Evolutionary conservation across 2,888 invertebrate species (phyloP).

Genomic region (Podabrus alpinus): DNA sequence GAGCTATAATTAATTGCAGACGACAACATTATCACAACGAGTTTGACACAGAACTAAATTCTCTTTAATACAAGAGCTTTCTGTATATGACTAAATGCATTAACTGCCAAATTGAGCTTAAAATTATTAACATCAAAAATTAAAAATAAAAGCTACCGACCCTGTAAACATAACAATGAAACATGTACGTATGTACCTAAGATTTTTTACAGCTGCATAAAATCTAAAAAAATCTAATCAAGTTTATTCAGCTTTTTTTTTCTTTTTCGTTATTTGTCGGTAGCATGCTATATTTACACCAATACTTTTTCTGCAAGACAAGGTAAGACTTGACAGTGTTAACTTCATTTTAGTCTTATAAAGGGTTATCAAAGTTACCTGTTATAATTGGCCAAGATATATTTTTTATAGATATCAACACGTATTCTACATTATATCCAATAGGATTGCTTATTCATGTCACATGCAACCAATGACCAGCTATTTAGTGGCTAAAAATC

Average conservation of each 20-base stretch:
- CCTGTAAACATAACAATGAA: too few species aligned
- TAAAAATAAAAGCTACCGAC: neutral
- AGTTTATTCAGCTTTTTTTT: too few species aligned
- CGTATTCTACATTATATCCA: neutral
- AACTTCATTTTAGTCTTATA: neutral
- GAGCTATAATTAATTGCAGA: conserved; percentile 40
- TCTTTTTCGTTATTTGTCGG: neutral
- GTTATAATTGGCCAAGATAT: neutral
- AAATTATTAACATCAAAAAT: conserved; percentile 6
- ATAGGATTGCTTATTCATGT: neutral
- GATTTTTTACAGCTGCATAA: too few species aligned
- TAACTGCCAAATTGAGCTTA: conserved; percentile 23
- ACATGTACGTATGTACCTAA: too few species aligned
- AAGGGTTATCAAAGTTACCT: neutral
- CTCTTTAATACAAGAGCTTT: conserved; percentile 29
- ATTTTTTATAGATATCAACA: neutral
- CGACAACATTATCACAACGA: conserved; percentile 38
- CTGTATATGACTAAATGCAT: conserved; percentile 24
- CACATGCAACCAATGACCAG: neutral
- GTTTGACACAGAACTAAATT: conserved; percentile 34
- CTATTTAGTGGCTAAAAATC: neutral
- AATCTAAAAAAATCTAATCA: neutral
- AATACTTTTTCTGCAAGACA: neutral
- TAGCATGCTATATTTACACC: neutral
- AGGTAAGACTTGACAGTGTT: neutral